Evolutionary conservation across 2,797 vertebrate species (phyloP).

Genomic region (Pangasius macronema): DNA sequence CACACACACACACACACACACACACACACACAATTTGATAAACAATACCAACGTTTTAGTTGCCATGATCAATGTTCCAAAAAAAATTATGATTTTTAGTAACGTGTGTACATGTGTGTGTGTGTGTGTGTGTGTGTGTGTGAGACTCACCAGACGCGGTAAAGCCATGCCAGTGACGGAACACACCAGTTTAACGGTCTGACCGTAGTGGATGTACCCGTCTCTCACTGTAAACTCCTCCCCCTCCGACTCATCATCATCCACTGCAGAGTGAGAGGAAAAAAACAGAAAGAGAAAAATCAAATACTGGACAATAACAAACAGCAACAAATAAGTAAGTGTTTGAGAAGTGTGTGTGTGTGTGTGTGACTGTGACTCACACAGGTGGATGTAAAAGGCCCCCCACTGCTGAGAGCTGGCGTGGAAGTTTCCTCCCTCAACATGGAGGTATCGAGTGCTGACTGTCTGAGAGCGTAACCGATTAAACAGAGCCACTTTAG

Average conservation of each 20-base stretch:
- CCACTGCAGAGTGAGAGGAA: slow-evolving; percentile 78
- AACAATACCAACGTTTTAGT: not conserved
- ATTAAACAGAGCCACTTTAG: slow-evolving; percentile 98
- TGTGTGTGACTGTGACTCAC: slow-evolving; percentile 78
- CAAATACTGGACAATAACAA: slow-evolving; percentile 73
- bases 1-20: not conserved
- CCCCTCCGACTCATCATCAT: slow-evolving; percentile 98
- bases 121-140: not conserved
- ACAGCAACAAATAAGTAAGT: slow-evolving; percentile 59
- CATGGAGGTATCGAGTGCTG: slow-evolving; percentile 96
- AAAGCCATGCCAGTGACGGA: slow-evolving; percentile 98
- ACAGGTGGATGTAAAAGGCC: slow-evolving; percentile 95
- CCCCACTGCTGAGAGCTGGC: slow-evolving; percentile 99
- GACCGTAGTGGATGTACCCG: slow-evolving; percentile 97
- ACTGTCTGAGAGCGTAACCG: slow-evolving; percentile 97
- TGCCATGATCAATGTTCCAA: no score
- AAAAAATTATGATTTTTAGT: not conserved
- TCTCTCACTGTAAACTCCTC: slow-evolving; percentile 98
- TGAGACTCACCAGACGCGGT: slow-evolving; percentile 86
- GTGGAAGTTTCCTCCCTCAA: slow-evolving; percentile 97
- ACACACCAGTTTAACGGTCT: slow-evolving; percentile 96
- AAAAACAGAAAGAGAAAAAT: not conserved
- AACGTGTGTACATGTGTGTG: not conserved
- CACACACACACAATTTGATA: not conserved
- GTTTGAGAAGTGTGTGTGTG: slow-evolving; percentile 62